Conservation (phyloP, 1,140 invertebrate genomes). For the Conus ventricosus region DNA sequence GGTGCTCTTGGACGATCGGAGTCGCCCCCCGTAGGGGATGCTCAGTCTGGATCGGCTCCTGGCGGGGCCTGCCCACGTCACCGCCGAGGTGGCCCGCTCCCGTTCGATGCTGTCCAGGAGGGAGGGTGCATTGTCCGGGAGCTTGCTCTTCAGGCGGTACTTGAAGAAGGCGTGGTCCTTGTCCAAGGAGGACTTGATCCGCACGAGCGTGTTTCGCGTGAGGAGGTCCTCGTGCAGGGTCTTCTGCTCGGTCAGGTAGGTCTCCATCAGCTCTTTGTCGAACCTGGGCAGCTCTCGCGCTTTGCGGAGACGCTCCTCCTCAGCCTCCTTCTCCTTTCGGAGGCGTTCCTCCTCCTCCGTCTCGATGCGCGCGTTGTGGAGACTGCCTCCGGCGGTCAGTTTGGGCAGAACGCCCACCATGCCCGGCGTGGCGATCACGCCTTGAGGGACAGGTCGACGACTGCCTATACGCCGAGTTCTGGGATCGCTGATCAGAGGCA, state of each 20-base stretch:
- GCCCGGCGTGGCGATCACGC: neutral
- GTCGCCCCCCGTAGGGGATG: neutral
- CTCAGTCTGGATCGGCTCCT: slow-evolving; percentile 2
- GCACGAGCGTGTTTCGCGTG: slow-evolving; percentile 48
- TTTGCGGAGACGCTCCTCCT: slow-evolving; percentile 10
- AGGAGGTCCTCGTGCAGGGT: slow-evolving; percentile 49
- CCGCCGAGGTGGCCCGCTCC: slow-evolving; percentile 1
- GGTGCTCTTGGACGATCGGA: slow-evolving; percentile 14
- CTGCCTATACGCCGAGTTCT: neutral
- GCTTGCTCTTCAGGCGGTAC: slow-evolving; percentile 38
- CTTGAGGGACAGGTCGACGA: neutral
- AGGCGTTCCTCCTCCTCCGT: slow-evolving; percentile 15
- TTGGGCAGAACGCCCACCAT: slow-evolving; percentile 30
- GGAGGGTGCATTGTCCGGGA: slow-evolving; percentile 18
- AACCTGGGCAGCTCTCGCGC: slow-evolving; percentile 46
- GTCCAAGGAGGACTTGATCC: slow-evolving; percentile 37
- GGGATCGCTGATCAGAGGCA: slow-evolving; percentile 21
- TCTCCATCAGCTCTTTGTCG: slow-evolving; percentile 46
- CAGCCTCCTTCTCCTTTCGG: slow-evolving; percentile 5
- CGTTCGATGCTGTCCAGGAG: slow-evolving; percentile 29
- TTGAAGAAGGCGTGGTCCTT: slow-evolving; percentile 45
- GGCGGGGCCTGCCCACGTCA: neutral
- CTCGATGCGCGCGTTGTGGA: slow-evolving; percentile 29
- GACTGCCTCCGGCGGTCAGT: neutral
- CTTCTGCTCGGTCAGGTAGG: slow-evolving; percentile 48